Conservation (phyloP, 92 coral and sea anemone genomes). For the Phenganax stokvisi region DNA sequence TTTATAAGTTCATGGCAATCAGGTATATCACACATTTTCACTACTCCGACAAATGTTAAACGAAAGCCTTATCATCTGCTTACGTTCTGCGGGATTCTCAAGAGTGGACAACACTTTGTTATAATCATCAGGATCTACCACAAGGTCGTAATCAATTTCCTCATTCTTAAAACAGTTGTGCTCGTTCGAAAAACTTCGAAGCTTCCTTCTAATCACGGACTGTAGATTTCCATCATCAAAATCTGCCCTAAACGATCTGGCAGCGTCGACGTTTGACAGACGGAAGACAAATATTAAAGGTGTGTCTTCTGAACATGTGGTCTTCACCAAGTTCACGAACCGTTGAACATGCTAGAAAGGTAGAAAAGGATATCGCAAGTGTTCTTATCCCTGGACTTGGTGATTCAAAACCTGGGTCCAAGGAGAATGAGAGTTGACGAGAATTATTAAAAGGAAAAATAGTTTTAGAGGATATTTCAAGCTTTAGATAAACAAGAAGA, state of each 20-base stretch:
- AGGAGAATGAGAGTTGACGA: too few species aligned
- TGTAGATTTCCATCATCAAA: constrained; percentile 45
- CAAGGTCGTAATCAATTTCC: neutral
- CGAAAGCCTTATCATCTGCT: neutral
- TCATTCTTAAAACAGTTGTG: neutral
- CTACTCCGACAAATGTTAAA: too few species aligned
- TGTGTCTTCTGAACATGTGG: neutral
- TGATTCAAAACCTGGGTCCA: too few species aligned
- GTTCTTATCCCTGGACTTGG: too few species aligned
- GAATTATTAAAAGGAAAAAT: neutral
- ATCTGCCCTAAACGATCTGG: constrained; percentile 65
- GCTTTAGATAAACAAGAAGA: too few species aligned
- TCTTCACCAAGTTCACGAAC: constrained; percentile 62
- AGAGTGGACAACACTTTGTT: constrained; percentile 9
- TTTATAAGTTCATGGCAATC: too few species aligned
- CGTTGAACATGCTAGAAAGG: constrained; percentile 52
- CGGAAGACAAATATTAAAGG: constrained; percentile 66
- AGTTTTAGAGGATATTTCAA: too few species aligned
- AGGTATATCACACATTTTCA: too few species aligned
- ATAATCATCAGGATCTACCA: neutral
- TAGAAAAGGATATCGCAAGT: too few species aligned
- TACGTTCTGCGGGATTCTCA: constrained; percentile 7
- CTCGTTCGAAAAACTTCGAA: constrained; percentile 4
- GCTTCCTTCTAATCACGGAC: constrained; percentile 32
- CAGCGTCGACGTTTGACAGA: constrained; percentile 71